Evolutionary conservation across 2,113 vertebrate genomes (phyloP).

Genomic region (Cottus gobio): DNA sequence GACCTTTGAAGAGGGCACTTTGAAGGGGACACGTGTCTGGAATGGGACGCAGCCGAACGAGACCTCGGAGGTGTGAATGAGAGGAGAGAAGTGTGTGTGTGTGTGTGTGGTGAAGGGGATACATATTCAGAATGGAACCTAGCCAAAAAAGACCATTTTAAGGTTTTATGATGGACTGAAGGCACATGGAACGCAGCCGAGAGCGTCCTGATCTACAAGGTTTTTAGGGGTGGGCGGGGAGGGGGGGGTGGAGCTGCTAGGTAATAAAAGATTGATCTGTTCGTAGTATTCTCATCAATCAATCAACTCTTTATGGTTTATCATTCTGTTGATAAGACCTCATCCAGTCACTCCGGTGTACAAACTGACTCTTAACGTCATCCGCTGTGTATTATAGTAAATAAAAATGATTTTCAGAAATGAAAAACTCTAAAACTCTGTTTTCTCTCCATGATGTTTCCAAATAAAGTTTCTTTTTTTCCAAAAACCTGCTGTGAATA

Average conservation of each 20-base stretch:
- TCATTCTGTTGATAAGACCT: constrained; percentile 74
- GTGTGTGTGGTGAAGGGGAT: constrained; percentile 6
- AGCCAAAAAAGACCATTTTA: constrained; percentile 29
- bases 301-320: constrained; percentile 35
- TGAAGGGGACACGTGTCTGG: constrained; percentile 36
- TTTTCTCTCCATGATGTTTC: constrained; percentile 68
- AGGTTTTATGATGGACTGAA: constrained; percentile 22
- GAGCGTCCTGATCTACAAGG: background rate
- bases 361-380: constrained; percentile 87
- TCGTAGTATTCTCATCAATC: constrained; percentile 77
- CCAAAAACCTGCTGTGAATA: background rate
- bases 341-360: constrained; percentile 80
- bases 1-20: background rate
- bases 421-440: constrained; percentile 74
- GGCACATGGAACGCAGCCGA: background rate
- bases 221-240: background rate
- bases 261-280: constrained; percentile 74
- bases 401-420: constrained; percentile 94
- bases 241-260: constrained; percentile 82
- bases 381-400: constrained; percentile 93
- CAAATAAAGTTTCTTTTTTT: constrained; percentile 77
- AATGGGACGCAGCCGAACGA: constrained; percentile 3
- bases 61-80: constrained; percentile 3
- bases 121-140: constrained; percentile 34
- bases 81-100: background rate